Percentiles rank a stretch among this genome's conserved stretches.
Conservation (phyloP, 2,113 vertebrate species). For the human region GRCh38 chr5:27428501-27429000, state of each 20-base stretch:
- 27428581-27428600: neutral
- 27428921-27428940: neutral
- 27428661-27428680: neutral
- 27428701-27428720: neutral
- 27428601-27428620: neutral
- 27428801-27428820: neutral
- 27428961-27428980: neutral
- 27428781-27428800: neutral
- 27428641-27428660: neutral
- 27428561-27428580: neutral
- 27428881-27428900: neutral
- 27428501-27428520: slow-evolving; percentile 5
- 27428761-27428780: neutral
- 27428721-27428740: neutral
- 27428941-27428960: slow-evolving; percentile 5
- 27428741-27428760: neutral
- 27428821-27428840: neutral
- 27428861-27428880: neutral
- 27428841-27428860: neutral
- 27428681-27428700: neutral
- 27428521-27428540: neutral
- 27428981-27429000: neutral
- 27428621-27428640: neutral
- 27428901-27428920: neutral
- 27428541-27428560: neutral